Evolutionary conservation across 23 tunicate species (phyloP), one percentile per base, ranked within the genome.

Genomic region (Styela clava): DNA sequence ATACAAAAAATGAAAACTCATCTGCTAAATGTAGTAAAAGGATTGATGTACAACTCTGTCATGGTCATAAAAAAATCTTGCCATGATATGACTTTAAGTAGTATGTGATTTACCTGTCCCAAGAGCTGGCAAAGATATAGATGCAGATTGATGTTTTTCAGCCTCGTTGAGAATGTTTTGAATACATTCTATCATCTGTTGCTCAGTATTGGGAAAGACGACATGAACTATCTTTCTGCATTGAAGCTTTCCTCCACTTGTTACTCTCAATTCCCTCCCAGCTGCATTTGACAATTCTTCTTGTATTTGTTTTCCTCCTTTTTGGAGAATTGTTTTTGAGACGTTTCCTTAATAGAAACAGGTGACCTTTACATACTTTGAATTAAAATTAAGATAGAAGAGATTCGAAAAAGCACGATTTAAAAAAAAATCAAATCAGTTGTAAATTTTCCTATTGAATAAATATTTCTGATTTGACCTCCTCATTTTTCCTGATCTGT

Each of bases 151-250:
- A 3, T 65, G 31, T 26, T 65, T 25, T 5, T 28, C 31, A 3
- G 71, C 71, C 26, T 64, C 27, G 7, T 2, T 32, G 2, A 80
- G 31, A 20, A 80, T 26, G 33, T 67, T 20, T 5, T 3, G 12
- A 27, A 80, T 56, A 33, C 61, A 34, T 33, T 33, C 22, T 26
- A 63, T 27, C 20, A 80, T 29, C 2, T 18, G 61, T 3, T 28
- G 7, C 12, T 24, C 23, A 65, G 27, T 32, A 34, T 32, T 80
- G 16, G 74, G 84, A 33, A 73, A 64, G 22, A 80, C 34, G 33
- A 80, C 67, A 33, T 80, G 84, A 52, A 67, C 73, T 2, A 80
- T 67, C 19, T 80, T 80, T 16, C 64, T 25, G 35, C 67, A 80
- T 1, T 32, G 24, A 2, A 56, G n/a, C 2, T 65, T 80, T 64